Evolutionary conservation across 2,113 vertebrate species (phyloP).

Genomic region (Rhinoderma darwinii): DNA sequence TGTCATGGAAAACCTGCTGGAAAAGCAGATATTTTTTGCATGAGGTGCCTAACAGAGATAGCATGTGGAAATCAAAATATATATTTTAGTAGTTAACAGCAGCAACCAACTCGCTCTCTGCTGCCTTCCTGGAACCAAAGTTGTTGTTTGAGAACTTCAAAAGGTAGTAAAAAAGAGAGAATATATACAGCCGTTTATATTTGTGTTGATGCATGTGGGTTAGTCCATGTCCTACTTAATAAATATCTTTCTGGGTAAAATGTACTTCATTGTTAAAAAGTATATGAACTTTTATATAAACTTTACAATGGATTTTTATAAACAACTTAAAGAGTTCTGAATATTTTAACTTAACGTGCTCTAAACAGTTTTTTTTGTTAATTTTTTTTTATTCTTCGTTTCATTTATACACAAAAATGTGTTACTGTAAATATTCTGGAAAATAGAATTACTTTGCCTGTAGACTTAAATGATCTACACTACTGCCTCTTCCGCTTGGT

Average conservation of each 20-base stretch:
- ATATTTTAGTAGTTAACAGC: constrained; percentile 35
- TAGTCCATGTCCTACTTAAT: not conserved
- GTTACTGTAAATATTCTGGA: no score
- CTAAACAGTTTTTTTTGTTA: not conserved
- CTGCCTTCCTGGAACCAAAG: not conserved
- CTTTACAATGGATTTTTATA: not conserved
- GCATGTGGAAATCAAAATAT: constrained; percentile 16
- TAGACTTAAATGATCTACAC: no score
- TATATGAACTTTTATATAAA: no score
- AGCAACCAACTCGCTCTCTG: not conserved
- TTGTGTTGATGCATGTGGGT: not conserved
- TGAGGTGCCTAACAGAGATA: not conserved
- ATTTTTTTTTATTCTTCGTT: no score
- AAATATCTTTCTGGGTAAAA: not conserved
- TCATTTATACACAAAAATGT: no score
- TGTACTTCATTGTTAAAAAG: not conserved
- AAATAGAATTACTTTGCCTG: no score
- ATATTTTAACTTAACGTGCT: not conserved
- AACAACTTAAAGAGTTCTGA: not conserved
- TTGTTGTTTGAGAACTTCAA: constrained; percentile 20
- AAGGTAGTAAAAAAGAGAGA: not conserved
- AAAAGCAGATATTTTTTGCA: not conserved
- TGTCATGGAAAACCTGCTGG: not conserved
- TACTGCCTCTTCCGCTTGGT: no score
- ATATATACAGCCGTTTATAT: not conserved